A percentile compares a stretch with the other conserved stretches of the same genome.
phyloP scores from a whole-genome alignment of 2,797 vertebrate genomes.

The Distichodus sexfasciatus region DNA sequence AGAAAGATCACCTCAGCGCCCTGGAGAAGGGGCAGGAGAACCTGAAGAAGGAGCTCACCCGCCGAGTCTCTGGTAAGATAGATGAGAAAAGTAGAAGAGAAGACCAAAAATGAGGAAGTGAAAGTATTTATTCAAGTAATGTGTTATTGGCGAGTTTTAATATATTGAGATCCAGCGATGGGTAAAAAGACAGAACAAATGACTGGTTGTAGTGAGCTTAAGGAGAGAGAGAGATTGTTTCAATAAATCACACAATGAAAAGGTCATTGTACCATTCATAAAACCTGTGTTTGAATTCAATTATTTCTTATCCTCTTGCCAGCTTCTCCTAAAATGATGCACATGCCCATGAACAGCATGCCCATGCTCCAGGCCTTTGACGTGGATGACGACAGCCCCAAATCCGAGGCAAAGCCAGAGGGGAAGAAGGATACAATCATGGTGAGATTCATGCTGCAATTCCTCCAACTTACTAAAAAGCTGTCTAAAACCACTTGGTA shows the following conservation, averaged over 20 bases:
- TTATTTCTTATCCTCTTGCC: not conserved
- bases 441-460: constrained; percentile 49
- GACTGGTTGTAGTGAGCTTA: not conserved
- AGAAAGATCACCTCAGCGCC: constrained; percentile 76
- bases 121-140: not conserved
- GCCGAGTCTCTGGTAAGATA: constrained; percentile 60
- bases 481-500: too few species aligned
- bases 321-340: constrained; percentile 57
- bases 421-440: constrained; percentile 44
- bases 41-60: constrained; percentile 69
- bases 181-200: not conserved
- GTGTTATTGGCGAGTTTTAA: not conserved
- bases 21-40: constrained; percentile 72
- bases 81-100: too few species aligned
- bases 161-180: not conserved
- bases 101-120: not conserved
- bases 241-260: not conserved
- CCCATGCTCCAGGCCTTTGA: constrained; percentile 63
- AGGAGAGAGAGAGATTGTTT: not conserved
- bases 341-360: constrained; percentile 64
- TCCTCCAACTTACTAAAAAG: not conserved
- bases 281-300: not conserved
- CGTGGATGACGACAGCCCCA: constrained; percentile 12
- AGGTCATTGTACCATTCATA: not conserved
- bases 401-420: too few species aligned